Percentiles rank a stretch among this genome's conserved stretches.
Conservation (phyloP, 2,888 invertebrate genomes). For the Microctonus aethiopoides region DNA sequence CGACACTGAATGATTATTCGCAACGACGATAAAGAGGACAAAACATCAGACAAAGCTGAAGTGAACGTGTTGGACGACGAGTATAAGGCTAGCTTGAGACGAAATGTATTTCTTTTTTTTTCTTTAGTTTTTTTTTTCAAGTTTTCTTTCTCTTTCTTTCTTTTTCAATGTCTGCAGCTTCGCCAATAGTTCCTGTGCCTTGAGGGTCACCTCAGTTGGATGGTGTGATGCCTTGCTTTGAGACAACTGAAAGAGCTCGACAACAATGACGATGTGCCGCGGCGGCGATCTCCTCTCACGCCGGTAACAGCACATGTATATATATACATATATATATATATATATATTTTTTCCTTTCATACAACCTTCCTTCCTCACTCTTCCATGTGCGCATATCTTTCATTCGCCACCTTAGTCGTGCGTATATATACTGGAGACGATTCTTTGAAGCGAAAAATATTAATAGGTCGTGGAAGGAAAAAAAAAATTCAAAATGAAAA, state of each 20-base stretch:
- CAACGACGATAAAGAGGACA: slow-evolving; percentile 36
- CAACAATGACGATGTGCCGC: slow-evolving; percentile 39
- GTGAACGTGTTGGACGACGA: slow-evolving; percentile 37
- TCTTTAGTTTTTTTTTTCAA: neutral
- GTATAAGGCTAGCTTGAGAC: slow-evolving; percentile 41
- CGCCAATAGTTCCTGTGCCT: slow-evolving; percentile 31
- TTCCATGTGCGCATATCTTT: slow-evolving; percentile 21
- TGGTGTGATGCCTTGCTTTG: slow-evolving; percentile 37
- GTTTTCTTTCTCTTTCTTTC: neutral
- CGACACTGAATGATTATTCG: slow-evolving; percentile 29
- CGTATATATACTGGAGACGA: slow-evolving; percentile 4
- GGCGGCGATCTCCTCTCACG: slow-evolving; percentile 25
- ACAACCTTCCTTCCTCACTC: slow-evolving; percentile 23
- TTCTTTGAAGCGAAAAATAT: slow-evolving; percentile 16
- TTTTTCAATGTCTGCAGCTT: slow-evolving; percentile 28
- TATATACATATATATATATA: neutral
- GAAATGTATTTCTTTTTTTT: slow-evolving; percentile 38
- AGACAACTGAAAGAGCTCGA: slow-evolving; percentile 37
- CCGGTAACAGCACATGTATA: slow-evolving; percentile 12
- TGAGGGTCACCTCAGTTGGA: slow-evolving; percentile 39
- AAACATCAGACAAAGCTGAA: slow-evolving; percentile 29
- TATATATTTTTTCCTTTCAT: slow-evolving; percentile 7
- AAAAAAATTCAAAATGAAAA: slow-evolving; percentile 14
- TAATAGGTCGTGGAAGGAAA: slow-evolving; percentile 9
- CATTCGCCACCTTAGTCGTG: slow-evolving; percentile 9